Conservation (phyloP, 2,888 invertebrate species). For the Sphinx pinastri region DNA sequence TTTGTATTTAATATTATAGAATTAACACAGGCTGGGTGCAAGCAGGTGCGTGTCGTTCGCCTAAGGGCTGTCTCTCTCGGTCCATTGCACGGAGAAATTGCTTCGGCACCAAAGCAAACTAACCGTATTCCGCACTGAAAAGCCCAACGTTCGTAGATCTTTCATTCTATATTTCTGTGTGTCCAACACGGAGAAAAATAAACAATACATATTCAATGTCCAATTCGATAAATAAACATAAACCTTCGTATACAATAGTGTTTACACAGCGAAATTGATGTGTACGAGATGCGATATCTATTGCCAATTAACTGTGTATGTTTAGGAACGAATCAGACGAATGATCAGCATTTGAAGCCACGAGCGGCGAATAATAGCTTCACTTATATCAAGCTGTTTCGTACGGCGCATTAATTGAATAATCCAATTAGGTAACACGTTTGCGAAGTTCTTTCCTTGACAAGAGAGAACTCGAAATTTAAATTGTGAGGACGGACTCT, state of each 20-base stretch:
- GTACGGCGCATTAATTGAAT: slow-evolving; percentile 30
- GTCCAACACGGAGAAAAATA: slow-evolving; percentile 44
- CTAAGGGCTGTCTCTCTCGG: slow-evolving; percentile 52
- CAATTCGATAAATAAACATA: slow-evolving; percentile 37
- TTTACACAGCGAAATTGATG: slow-evolving; percentile 50
- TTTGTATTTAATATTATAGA: not conserved
- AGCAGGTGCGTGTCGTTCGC: slow-evolving; percentile 43
- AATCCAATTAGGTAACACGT: slow-evolving; percentile 38
- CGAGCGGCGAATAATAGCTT: slow-evolving; percentile 10
- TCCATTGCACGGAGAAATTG: slow-evolving; percentile 57
- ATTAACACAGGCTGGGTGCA: not conserved
- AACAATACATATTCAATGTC: slow-evolving; percentile 33
- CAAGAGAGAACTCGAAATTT: slow-evolving; percentile 31
- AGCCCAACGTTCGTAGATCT: slow-evolving; percentile 39
- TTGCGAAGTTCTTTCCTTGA: slow-evolving; percentile 42
- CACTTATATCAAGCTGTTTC: not conserved
- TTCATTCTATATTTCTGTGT: slow-evolving; percentile 45
- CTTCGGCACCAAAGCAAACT: slow-evolving; percentile 53
- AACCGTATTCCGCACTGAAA: slow-evolving; percentile 57
- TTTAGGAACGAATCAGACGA: slow-evolving; percentile 35
- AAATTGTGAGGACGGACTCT: slow-evolving; percentile 50
- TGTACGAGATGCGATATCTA: slow-evolving; percentile 42
- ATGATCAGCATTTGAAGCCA: not conserved
- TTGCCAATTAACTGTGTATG: slow-evolving; percentile 45
- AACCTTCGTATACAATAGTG: slow-evolving; percentile 44